Percentiles rank a stretch among this genome's conserved stretches.
Evolutionary conservation across 2,797 vertebrate species (phyloP).

Genomic region (Chanos chanos): DNA sequence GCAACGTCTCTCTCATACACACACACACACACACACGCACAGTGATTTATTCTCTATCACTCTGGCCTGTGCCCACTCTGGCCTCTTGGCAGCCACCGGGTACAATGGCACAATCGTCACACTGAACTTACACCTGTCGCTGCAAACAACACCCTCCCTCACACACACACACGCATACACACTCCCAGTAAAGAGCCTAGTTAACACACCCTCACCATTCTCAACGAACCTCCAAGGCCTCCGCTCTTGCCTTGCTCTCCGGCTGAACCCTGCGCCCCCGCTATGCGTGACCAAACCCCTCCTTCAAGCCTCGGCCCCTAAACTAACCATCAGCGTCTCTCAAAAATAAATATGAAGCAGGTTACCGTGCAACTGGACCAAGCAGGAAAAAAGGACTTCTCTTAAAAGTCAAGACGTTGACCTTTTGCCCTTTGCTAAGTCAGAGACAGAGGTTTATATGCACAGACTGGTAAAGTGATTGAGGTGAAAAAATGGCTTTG

Average conservation of each 20-base stretch:
- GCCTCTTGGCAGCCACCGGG: slow-evolving; percentile 5
- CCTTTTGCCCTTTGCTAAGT: no score
- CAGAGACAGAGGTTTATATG: no score
- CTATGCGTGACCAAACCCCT: slow-evolving; percentile 14
- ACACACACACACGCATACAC: not conserved
- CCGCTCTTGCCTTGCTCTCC: slow-evolving; percentile 7
- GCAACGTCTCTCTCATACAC: no score
- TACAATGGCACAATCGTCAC: not conserved
- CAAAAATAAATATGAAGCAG: slow-evolving; percentile 32
- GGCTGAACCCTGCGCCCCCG: not conserved
- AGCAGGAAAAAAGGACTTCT: no score
- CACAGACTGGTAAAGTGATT: no score
- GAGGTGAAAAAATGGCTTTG: no score
- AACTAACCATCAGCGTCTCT: slow-evolving; percentile 9
- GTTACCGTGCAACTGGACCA: slow-evolving; percentile 28
- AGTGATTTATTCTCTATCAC: not conserved
- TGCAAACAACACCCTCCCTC: not conserved
- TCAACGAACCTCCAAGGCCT: slow-evolving; percentile 5
- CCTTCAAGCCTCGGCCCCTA: not conserved
- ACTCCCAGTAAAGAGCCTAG: not conserved
- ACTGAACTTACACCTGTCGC: not conserved
- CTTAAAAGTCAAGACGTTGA: no score
- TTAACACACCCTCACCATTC: not conserved
- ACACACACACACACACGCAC: no score
- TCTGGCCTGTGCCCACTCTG: slow-evolving; percentile 43